Base-by-base conservation (phyloP, 2,888 invertebrate genomes). In the Lepas anatifera region DNA sequence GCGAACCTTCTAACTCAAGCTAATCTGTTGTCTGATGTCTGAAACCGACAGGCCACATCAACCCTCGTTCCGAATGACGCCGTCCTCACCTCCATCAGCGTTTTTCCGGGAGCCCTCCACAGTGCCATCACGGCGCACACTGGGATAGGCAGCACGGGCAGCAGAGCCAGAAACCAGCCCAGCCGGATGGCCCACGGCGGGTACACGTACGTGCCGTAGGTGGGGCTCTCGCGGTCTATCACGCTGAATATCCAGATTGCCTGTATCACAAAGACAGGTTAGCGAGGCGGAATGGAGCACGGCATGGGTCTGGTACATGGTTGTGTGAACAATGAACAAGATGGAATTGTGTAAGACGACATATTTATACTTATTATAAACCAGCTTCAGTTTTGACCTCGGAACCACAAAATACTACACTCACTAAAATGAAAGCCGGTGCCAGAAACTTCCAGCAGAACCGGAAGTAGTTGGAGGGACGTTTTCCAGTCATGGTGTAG, bases 191-290 rank as follows among this genome's bases (percentile, higher is more conserved):
- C 80, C 93, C 94, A 94, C 71, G 82, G 81, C 0, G 95, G 94
- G 79, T 92, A 95, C 69, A 81, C 81, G 77, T 90, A 89, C 70
- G 84, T 83, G 71, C 89, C 90, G 79, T 93, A 92, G 41, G 88
- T 88, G 16, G 93, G 91, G 64, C 90, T 88, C 76, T 88, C 87
- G 79, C 93, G 94, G 81, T 93, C 92, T 70, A 92, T 88, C 77
- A 94, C 83, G 76, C 91, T 90, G 76, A 92, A 90, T 70, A 94
- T 87, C 92, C 92, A 93, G 69, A 95, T 86, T 27, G 89, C 88
- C 84, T 93, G 81, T n/a, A 43, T 18, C 13, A 43, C 43, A 6
- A 43, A 3, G 6, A 18, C 10, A 3, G 3, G 10, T 43, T 43
- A 18, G 18, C 43, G 18, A 43, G 18, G 16, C 16, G 43, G 16